Base-by-base conservation (phyloP, 2,113 vertebrate genomes). In the Camelus bactrianus region DNA sequence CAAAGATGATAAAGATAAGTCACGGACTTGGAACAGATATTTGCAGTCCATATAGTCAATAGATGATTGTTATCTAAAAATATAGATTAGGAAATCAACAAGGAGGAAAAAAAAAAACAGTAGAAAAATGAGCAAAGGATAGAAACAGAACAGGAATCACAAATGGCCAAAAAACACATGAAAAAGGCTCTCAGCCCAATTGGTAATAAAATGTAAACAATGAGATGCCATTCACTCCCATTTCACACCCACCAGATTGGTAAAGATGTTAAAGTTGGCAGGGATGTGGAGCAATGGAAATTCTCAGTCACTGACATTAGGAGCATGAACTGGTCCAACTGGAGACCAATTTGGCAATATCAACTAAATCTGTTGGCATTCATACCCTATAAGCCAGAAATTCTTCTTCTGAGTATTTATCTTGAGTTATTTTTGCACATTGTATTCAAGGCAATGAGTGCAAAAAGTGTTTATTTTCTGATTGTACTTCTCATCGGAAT, bases 311-410 rank as follows among this genome's bases (percentile, higher is more conserved):
- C 65, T 91, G 54, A 96, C 76, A 88, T 94, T 58, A 91, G 73
- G 35, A 95, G 60, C 77, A 62, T 30, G 88, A 95, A 94, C 89
- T 92, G 46, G 94, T 35, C 80, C 76, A 93, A 90, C 70, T 93
- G 9, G 76, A 96, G 75, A 96, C 72, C 77, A 88, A 76, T 96
- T 92, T 97, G 96, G 93, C 76, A 92, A 62, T 50, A 93, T 42
- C 30, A 75, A 94, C 38, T 69, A 82, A 94, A 89, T 89, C 67
- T 96, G 85, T 30, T 93, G 60, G 35, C 62, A 19, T 72, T 93
- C 91, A 62, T 58, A n/a, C 3, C 17, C 81, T 56, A 6, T 15
- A 62, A 93, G 89, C 77, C 77, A 93, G 54, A 67, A 96, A 86
- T 82, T 92, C 52, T 46, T 90, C 76, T 91, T 93, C 42, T 75